Evolutionary conservation across 2,797 vertebrate species (phyloP), one percentile per base, ranked within the genome.

Genomic region (Ambastaia sidthimunki): DNA sequence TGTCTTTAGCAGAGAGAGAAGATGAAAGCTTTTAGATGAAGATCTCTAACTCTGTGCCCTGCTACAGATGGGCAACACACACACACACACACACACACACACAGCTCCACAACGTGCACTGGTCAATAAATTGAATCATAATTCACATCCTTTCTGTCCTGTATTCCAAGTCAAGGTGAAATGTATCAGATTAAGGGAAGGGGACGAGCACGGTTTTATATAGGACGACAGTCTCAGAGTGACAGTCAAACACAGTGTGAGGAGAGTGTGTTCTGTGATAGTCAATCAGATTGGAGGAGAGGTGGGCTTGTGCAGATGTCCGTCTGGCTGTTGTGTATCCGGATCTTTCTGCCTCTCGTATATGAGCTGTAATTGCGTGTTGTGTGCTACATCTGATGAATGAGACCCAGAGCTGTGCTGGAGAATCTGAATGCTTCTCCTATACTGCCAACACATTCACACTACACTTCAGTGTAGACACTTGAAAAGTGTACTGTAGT

Each of bases 11-110:
- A 54, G 67, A 74, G 67, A 54, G 55, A 83, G 71, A 67, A 73
- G 66, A 74, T 74, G 65, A 85, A 70, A 44, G 52, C 54, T 81
- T 80, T 83, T 55, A 85, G 78, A 85, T 76, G 74, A 50, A 78
- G 71, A 76, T 78, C 71, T 83, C 71, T 83, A 48, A 75, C 52
- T 81, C 54, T 31, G 3, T 55, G 28, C 41, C 31, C 67, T 57
- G 28, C 50, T 71, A 63, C 57, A 80, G 55, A 78, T 74, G 69
- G 57, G 12, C 76, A 41, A 25, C 4, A 28, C 28, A 28, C n/a
- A 54, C 47, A 59, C 73, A 65, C 25, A 70, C 41, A 63, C 34
- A 50, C 47, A 60, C 28, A 69, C 47, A 25, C 48, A 37, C 55
- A 50, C 23, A 62, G 50, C 23, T 65, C 52, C 66, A 21, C 63